Conservation (phyloP, 2,797 vertebrate genomes). For the Enteromius mattozi region DNA sequence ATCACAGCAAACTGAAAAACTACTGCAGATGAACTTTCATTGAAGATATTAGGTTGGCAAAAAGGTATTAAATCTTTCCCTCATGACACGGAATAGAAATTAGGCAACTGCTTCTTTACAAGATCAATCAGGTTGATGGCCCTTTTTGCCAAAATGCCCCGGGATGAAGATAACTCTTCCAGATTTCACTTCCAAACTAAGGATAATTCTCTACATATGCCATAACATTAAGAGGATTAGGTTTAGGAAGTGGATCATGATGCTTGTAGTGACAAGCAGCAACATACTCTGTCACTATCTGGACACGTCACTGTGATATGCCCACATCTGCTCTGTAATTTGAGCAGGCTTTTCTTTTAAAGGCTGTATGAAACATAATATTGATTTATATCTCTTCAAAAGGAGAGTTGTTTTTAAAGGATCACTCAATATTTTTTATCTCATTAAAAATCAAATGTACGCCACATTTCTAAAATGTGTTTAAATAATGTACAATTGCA, state of each 20-base stretch:
- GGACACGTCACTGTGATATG: not conserved
- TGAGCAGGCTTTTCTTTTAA: conserved; percentile 26
- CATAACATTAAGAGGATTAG: conserved; percentile 27
- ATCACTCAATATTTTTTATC: not conserved
- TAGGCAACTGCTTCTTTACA: not conserved
- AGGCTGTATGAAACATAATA: not conserved
- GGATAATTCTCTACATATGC: conserved; percentile 34
- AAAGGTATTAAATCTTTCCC: conserved; percentile 12
- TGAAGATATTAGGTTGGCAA: conserved; percentile 15
- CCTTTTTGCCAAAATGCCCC: not conserved
- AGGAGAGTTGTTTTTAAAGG: not conserved
- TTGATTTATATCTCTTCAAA: not conserved
- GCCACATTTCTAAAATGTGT: not conserved
- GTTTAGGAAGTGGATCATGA: conserved; percentile 16
- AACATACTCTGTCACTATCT: conserved; percentile 9
- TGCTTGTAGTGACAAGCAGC: conserved; percentile 19
- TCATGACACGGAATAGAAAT: not conserved
- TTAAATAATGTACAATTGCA: not conserved
- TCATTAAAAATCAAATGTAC: not conserved
- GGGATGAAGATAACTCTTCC: not conserved
- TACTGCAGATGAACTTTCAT: conserved; percentile 40
- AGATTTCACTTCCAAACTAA: conserved; percentile 11
- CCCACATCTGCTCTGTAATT: conserved; percentile 12
- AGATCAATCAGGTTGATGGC: conserved; percentile 23
- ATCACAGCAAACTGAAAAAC: conserved; percentile 43